A percentile compares a stretch with the other conserved stretches of the same genome.
Conservation (phyloP, 2,888 invertebrate genomes). For the Pyrrhosoma nymphula region DNA sequence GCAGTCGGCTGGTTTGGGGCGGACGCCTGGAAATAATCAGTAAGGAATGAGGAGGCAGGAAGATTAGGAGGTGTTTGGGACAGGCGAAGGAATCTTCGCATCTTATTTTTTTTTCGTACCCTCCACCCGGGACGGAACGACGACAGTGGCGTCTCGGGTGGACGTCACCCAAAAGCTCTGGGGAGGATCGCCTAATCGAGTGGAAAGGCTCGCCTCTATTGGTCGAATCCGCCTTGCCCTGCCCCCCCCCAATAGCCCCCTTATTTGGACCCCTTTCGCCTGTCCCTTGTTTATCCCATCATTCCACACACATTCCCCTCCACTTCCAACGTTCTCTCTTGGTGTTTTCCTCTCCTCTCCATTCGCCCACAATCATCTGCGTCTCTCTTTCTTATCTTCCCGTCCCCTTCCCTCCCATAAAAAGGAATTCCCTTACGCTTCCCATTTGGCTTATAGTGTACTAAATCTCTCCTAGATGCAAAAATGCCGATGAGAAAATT, state of each 20-base stretch:
- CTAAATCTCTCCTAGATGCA: too few relatives aligned
- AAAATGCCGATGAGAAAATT: too few relatives aligned
- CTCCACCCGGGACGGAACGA: background rate
- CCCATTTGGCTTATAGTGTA: too few relatives aligned
- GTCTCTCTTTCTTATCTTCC: background rate
- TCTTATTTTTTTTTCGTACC: background rate
- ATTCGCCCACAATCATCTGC: background rate
- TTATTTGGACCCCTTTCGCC: too few relatives aligned
- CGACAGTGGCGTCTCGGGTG: background rate
- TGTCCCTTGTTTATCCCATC: background rate
- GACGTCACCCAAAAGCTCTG: background rate
- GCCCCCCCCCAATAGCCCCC: background rate
- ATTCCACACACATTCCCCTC: background rate
- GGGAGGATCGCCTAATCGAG: conserved; percentile 28
- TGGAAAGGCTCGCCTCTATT: background rate
- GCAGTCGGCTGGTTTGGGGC: background rate
- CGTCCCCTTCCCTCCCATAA: background rate
- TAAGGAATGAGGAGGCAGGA: background rate
- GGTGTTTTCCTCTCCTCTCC: background rate
- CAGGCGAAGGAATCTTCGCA: background rate
- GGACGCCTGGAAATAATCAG: conserved; percentile 11
- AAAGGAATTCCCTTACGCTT: background rate
- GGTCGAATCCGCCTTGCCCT: background rate
- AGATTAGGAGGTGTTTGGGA: conserved; percentile 12
- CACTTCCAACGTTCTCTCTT: background rate